phyloP scores from a whole-genome alignment of 2,113 vertebrate genomes.

The Micromys minutus region DNA sequence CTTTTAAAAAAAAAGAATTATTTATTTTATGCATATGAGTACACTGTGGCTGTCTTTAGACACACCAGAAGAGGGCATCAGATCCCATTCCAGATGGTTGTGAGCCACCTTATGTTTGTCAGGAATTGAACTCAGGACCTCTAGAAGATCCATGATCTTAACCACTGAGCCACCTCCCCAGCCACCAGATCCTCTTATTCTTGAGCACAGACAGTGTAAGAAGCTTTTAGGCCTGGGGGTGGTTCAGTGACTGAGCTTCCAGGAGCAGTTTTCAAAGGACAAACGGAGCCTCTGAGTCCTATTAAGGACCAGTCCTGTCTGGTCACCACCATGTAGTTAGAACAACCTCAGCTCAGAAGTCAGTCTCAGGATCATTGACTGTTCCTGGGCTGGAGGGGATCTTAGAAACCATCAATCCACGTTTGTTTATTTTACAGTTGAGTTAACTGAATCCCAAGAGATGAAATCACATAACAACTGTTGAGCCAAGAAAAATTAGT shows the following conservation, averaged over 20 bases:
- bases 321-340: neutral
- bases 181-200: neutral
- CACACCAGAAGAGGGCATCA: too few species aligned
- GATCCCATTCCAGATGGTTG: too few species aligned
- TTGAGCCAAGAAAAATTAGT: constrained; percentile 20
- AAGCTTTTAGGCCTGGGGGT: neutral
- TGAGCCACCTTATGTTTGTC: too few species aligned
- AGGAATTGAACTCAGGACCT: too few species aligned
- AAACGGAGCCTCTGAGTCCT: neutral
- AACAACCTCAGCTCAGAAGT: neutral
- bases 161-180: neutral
- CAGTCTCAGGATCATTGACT: neutral
- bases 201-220: neutral
- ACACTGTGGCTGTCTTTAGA: too few species aligned
- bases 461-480: constrained; percentile 14
- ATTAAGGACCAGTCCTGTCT: neutral
- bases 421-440: constrained; percentile 19
- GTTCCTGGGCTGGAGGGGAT: neutral
- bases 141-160: too few species aligned
- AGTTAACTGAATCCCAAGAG: constrained; percentile 10
- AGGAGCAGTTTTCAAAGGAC: neutral
- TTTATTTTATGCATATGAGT: too few species aligned
- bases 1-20: too few species aligned
- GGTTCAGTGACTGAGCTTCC: neutral
- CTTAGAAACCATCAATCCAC: neutral